Percentiles rank a stretch among this genome's conserved stretches.
Evolutionary conservation across 2,113 vertebrate species (phyloP).

Genomic region (Platysteira castanea): DNA sequence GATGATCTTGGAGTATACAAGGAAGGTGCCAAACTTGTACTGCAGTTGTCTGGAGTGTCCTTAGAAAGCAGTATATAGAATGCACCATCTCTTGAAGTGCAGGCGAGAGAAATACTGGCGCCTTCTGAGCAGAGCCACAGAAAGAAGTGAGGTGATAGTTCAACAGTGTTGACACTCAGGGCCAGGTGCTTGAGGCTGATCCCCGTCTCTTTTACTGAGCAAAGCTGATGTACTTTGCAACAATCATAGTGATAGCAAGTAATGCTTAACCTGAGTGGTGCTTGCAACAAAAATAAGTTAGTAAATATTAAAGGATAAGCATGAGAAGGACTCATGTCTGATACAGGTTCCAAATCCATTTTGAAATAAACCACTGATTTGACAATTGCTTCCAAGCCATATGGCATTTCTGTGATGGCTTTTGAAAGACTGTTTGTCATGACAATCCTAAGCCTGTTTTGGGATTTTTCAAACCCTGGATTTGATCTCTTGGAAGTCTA

Average conservation of each 20-base stretch:
- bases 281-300: not conserved
- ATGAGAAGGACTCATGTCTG: not conserved
- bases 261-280: not conserved
- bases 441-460: not conserved
- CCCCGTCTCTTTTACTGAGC: not conserved
- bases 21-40: not conserved
- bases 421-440: not conserved
- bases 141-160: not conserved
- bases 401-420: not conserved
- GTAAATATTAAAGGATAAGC: not conserved
- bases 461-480: not conserved
- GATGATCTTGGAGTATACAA: not conserved
- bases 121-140: not conserved
- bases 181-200: not conserved
- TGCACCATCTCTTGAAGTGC: not conserved
- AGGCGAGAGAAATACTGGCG: not conserved
- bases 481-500: not conserved
- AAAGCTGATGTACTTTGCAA: not conserved
- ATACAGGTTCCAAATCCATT: not conserved
- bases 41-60: not conserved
- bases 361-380: not conserved
- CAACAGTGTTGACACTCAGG: fast-evolving
- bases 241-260: not conserved
- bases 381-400: not conserved
- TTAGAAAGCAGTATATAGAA: not conserved